Base-by-base conservation (phyloP, 2,888 invertebrate genomes). In the Erannis defoliaria region DNA sequence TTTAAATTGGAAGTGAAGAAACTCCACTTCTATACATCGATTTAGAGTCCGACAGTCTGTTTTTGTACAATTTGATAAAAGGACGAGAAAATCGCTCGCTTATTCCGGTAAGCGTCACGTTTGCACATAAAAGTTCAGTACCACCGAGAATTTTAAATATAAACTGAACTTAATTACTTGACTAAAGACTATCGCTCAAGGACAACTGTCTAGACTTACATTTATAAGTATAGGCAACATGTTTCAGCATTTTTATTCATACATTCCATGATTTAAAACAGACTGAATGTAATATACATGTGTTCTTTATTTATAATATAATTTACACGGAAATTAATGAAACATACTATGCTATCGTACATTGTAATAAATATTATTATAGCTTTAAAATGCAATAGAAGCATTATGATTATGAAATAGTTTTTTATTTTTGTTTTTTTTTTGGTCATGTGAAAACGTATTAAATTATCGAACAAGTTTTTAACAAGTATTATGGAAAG, bases 221-320 rank as follows among this genome's bases (percentile, higher is more conserved):
- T 23, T 48, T 35, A 23, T 1, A 14, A n/a, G 19, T 31, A 45
- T n/a, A n/a, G 14, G n/a, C n/a, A 38, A 40, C 38, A 46, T 38
- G 45, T 51, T 35, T 56, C 46, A 59, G 18, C 62, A 56, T 51
- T 62, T 64, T 43, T 56, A 48, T 61, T 61, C 48, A 59, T 75
- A 87, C 88, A 88, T 88, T 88, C 88, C 88, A 85, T 79, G 76
- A 59, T 70, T 76, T 72, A 76, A 55, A 76, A 81, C 78, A 81
- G 87, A 88, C 87, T 88, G 86, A 88, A 67, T 73, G 71, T 82
- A 84, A 73, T 74, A 73, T n/a, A n/a, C n/a, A n/a, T 46, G 66
- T 84, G 85, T 81, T 76, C 67, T 74, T 60, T 62, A 67, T 65
- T 68, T 69, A 73, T 77, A 76, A 73, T 77, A 76, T 76, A 69